These are phyloP conservation scores for Tarsius wallacei DNA, from an alignment of 2,797 vertebrate species.

Conservation along the genomic window DNA sequence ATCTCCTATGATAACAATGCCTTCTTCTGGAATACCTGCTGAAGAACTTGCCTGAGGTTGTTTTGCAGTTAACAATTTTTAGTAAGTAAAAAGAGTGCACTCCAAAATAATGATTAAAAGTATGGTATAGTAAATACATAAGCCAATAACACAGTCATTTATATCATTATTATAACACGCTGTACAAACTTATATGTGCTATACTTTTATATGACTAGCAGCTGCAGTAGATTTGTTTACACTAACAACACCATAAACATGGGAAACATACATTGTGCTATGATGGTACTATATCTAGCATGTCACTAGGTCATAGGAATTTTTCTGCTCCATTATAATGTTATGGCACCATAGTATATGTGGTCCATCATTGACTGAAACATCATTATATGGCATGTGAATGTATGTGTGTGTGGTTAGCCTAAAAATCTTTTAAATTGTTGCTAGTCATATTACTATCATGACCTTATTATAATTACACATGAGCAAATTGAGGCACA, in stretches of 20 bases:
- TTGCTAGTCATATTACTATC: background rate
- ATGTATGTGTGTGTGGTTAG: background rate
- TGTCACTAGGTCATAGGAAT: background rate
- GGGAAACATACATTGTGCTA: background rate
- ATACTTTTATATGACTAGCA: background rate
- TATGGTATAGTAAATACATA: background rate
- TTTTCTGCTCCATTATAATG: background rate
- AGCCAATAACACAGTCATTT: background rate
- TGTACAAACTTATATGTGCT: background rate
- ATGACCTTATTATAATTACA: background rate
- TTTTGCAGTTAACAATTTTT: too few relatives aligned
- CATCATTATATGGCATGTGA: background rate
- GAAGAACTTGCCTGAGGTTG: background rate
- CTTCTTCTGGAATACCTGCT: background rate
- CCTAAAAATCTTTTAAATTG: background rate
- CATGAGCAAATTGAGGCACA: background rate
- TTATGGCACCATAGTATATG: background rate
- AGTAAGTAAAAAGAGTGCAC: background rate
- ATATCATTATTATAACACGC: background rate
- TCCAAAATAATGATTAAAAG: background rate
- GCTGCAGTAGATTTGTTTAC: background rate
- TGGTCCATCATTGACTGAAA: background rate
- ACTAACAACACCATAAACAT: background rate
- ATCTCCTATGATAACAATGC: background rate
- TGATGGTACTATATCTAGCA: background rate